Base-by-base conservation (phyloP, 2,797 vertebrate genomes). In the Galago senegalensis region DNA sequence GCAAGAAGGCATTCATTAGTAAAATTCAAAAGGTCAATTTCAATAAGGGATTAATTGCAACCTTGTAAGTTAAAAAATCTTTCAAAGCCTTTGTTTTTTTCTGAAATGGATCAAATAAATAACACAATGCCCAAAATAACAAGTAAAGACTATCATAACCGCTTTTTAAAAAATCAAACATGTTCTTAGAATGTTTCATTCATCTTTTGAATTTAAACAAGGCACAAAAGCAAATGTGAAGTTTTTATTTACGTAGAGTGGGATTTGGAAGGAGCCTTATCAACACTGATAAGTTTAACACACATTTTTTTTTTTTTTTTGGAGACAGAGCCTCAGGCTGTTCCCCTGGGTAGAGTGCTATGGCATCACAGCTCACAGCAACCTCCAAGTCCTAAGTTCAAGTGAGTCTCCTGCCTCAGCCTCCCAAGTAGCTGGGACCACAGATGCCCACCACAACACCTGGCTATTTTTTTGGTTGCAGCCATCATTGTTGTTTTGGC, bases 21-120 rank as follows among this genome's bases (percentile, higher is more conserved):
- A 95, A 91, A 87, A 87, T 87, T 73, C 77, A 88, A 58, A 37
- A 95, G 49, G 20, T 43, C 79, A 89, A 89, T 25, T 60, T 89
- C n/a, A 80, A n/a, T 67, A 84, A 60, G 46, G 20, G 23, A 63
- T 23, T 80, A 92, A 89, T 13, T 79, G 40, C 65, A 85, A 37
- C 14, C 31, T 75, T 70, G 4, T 58, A 70, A 81, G 21, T 43
- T 58, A 91, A 77, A 87, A 91, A 77, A 87, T 1, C 58, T 72
- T 81, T 58, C 63, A 90, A 76, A 87, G 93, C 14, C 46, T 86
- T 70, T 69, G 29, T 65, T 92, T 37, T 73, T 73, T n/a, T 94
- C 60, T 81, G n/a, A 76, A 77, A 49, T 13, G 72, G 82, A 81
- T 17, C n/a, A 84, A 69, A 85, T 85, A 84, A 95, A 82, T 60